Conservation (phyloP, 2,888 invertebrate genomes). For the Caenorhabditis wallacei region DNA sequence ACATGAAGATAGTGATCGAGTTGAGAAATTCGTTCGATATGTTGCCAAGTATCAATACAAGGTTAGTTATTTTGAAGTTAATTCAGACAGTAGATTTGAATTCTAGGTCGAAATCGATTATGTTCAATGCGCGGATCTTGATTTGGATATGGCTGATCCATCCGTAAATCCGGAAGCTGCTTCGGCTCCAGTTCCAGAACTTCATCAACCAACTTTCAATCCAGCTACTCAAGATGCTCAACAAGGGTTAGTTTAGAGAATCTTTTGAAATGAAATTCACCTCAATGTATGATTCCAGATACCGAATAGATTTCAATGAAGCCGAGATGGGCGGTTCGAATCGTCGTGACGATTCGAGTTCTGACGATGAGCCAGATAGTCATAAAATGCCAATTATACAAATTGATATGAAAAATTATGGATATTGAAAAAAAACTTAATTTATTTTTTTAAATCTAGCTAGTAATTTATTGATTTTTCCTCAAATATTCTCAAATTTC, state of each 20-base stretch:
- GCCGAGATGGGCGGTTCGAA: conserved; percentile 65
- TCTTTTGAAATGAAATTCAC: not conserved
- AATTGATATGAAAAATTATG: conserved; percentile 83
- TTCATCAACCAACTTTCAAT: conserved; percentile 77
- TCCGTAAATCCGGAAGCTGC: conserved; percentile 74
- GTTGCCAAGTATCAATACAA: conserved; percentile 95
- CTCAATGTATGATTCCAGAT: conserved; percentile 62
- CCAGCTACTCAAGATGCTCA: conserved; percentile 61
- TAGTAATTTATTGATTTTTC: conserved; percentile 38
- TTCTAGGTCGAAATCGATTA: conserved; percentile 83
- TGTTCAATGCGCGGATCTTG: conserved; percentile 82
- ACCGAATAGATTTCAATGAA: conserved; percentile 80
- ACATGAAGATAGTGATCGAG: conserved; percentile 88
- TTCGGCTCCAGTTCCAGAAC: conserved; percentile 69
- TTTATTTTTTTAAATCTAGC: not conserved
- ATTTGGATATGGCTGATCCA: conserved; percentile 75
- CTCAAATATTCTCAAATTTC: conserved; percentile 1
- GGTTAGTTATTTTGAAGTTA: conserved; percentile 47
- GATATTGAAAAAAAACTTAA: conserved; percentile 77
- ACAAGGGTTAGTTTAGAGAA: conserved; percentile 40
- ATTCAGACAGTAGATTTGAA: not conserved
- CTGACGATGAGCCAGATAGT: conserved; percentile 78
- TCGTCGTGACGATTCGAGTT: conserved; percentile 66
- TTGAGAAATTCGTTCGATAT: conserved; percentile 98
- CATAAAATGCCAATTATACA: conserved; percentile 81